These are phyloP conservation scores for Varroa destructor DNA, from an alignment of 1,140 invertebrate species.

Conservation along the genomic window DNA sequence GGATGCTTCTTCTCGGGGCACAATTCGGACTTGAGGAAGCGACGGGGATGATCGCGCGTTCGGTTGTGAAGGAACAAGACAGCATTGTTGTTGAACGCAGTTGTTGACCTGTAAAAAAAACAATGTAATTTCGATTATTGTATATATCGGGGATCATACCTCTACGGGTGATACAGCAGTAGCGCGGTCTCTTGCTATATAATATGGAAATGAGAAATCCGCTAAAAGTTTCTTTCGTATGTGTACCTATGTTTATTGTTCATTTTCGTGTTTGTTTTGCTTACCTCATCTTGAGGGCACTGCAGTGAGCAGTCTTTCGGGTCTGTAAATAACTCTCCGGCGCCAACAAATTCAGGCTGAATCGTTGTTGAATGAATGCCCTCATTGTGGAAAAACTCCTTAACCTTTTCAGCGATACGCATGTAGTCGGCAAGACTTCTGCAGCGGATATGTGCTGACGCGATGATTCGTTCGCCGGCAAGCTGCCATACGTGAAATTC, in stretches of 20 bases:
- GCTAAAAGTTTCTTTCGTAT: too few species aligned
- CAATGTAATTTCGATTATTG: not conserved
- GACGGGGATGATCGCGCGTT: slow-evolving; percentile 3
- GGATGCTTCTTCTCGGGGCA: slow-evolving; percentile 16
- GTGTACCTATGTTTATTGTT: too few species aligned
- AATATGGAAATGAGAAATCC: too few species aligned
- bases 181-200: too few species aligned
- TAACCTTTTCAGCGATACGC: slow-evolving; percentile 61
- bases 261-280: not conserved
- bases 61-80: slow-evolving; percentile 6
- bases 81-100: slow-evolving; percentile 13
- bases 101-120: slow-evolving; percentile 12
- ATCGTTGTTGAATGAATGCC: slow-evolving; percentile 50
- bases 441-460: slow-evolving; percentile 47
- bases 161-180: too few species aligned
- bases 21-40: slow-evolving; percentile 24
- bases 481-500: slow-evolving; percentile 51
- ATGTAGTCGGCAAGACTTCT: slow-evolving; percentile 45
- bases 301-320: slow-evolving; percentile 18
- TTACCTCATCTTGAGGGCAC: slow-evolving; percentile 17
- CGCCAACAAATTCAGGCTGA: slow-evolving; percentile 45
- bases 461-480: slow-evolving; percentile 47
- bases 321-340: slow-evolving; percentile 4
- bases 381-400: slow-evolving; percentile 54
- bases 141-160: too few species aligned